phyloP scores from a whole-genome alignment of 2,888 invertebrate species.

The Siphonodentalium dalli region DNA sequence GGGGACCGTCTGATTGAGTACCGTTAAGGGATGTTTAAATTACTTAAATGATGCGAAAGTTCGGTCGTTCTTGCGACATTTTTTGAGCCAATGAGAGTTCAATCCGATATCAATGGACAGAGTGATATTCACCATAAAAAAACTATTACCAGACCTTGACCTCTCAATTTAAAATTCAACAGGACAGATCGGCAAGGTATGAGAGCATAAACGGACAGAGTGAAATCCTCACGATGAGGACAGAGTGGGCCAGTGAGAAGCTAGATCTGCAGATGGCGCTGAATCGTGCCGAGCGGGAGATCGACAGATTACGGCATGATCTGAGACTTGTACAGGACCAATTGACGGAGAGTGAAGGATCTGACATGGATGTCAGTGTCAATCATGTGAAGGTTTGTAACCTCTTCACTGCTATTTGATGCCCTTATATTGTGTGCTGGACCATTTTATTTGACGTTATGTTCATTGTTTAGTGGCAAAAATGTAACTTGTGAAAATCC shows the following conservation, averaged over 20 bases:
- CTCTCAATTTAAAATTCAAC: background rate
- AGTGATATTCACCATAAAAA: no score
- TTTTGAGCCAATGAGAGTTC: no score
- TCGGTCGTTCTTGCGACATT: no score
- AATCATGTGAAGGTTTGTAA: background rate
- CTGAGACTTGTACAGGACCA: slow-evolving; percentile 47
- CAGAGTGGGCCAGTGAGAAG: slow-evolving; percentile 54
- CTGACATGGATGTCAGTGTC: background rate
- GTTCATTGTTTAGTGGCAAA: no score
- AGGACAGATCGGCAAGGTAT: background rate
- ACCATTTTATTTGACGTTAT: no score
- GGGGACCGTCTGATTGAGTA: no score
- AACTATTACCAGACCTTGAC: no score
- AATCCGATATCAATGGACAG: no score
- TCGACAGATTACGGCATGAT: slow-evolving; percentile 44
- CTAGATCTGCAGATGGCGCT: slow-evolving; percentile 51
- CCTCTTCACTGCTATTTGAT: background rate
- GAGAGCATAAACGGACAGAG: slow-evolving; percentile 19
- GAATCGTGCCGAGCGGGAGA: slow-evolving; percentile 53
- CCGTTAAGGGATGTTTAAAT: no score
- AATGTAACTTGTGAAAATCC: no score
- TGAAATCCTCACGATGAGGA: slow-evolving; percentile 45
- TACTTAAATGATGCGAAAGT: no score
- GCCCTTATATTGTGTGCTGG: background rate
- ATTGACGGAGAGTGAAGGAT: slow-evolving; percentile 20